Percentiles rank a stretch among this genome's conserved stretches.
Evolutionary conservation across 2,797 vertebrate genomes (phyloP).

Genomic region (Hirundo rustica): DNA sequence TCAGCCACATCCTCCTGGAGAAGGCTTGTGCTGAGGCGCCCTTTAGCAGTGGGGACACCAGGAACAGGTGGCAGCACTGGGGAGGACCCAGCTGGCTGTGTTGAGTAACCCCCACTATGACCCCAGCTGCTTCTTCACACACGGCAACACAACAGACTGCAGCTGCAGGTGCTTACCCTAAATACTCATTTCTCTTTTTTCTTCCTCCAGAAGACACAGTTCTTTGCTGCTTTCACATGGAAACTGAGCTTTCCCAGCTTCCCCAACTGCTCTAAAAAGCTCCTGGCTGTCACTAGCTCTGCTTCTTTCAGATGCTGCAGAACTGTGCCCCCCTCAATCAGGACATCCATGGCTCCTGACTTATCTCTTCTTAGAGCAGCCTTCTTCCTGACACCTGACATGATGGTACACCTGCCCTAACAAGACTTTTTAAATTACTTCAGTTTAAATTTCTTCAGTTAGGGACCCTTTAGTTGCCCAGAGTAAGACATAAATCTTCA

Average conservation of each 20-base stretch:
- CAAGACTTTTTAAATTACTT: neutral
- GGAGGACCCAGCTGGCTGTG: neutral
- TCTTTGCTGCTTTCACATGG: neutral
- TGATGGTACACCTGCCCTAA: neutral
- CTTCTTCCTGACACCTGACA: neutral
- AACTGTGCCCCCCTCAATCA: neutral
- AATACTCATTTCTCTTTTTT: neutral
- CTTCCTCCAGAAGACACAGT: fast-evolving
- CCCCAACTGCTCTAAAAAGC: neutral
- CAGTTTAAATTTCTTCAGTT: neutral
- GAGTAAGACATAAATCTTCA: neutral
- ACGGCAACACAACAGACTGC: neutral
- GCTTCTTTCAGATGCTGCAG: neutral
- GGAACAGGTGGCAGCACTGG: neutral
- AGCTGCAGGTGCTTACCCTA: neutral
- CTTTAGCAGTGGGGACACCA: neutral
- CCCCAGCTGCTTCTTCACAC: neutral
- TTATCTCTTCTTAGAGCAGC: neutral
- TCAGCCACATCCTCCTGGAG: neutral
- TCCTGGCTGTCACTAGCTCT: neutral
- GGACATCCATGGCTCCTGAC: neutral
- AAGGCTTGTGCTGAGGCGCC: neutral
- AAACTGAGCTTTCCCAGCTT: neutral
- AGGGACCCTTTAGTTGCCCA: neutral
- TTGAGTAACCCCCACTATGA: neutral